Base-by-base conservation (phyloP, 1,140 invertebrate species). In the Parapsyche elsis region DNA sequence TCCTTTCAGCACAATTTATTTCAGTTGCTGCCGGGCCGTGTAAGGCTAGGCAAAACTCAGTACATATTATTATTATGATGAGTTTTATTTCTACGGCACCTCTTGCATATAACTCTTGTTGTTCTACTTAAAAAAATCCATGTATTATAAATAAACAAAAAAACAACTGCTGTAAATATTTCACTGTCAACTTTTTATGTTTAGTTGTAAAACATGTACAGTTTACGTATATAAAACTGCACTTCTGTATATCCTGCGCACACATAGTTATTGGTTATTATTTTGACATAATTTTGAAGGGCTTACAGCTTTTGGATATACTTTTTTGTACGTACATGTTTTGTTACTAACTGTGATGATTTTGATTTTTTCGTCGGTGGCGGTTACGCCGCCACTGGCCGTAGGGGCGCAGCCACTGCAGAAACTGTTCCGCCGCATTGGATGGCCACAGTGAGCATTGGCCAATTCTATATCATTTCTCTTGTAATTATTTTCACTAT, bases 161-260 rank as follows among this genome's bases (percentile, higher is more conserved):
- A 86, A 77, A 88, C 84, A 87, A 89, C 87, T 87, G 87, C 87
- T 89, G 88, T 89, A 89, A 89, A 89, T 89, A 89, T 88, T 88
- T 88, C 88, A 89, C 88, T 85, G 85, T 88, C 86, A 84, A 87
- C 78, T 87, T 86, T 81, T 85, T 88, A 87, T 88, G 88, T 89
- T 89, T 89, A 89, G 88, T 89, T 89, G 88, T 89, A 89, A 89
- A 89, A 89, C 88, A 89, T 89, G 88, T 89, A 89, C 88, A 89
- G 88, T 89, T 89, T 89, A 85, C 85, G 86, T 89, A 89, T 88
- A 67, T 67, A 67, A 26, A 80, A 80, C 78, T 85, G 88, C 88
- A 89, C 88, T 87, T 88, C 83, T 89, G 88, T 89, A 89, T 89
- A 89, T 89, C 89, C 85, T 88, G 88, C 88, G 88, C 88, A 85